Evolutionary conservation across 2,888 invertebrate species (phyloP).

Genomic region (Melipona beecheii): DNA sequence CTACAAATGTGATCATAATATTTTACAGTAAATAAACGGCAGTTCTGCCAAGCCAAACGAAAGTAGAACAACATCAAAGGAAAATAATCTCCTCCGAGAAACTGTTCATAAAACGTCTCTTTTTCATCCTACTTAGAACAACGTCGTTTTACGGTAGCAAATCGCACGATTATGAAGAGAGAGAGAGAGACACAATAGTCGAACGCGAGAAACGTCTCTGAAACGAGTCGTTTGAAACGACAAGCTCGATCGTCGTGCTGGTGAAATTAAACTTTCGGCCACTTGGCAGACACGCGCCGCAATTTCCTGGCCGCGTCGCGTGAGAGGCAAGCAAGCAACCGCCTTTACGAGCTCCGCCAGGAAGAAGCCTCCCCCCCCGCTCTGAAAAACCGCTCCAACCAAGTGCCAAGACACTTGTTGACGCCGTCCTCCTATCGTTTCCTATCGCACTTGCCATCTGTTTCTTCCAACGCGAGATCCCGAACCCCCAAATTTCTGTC

Average conservation of each 20-base stretch:
- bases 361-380: constrained; percentile 22
- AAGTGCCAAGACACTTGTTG: constrained; percentile 77
- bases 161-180: constrained; percentile 14
- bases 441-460: constrained; percentile 9
- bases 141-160: background rate
- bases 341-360: constrained; percentile 48
- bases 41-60: background rate
- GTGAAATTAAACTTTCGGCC: constrained; percentile 34
- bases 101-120: background rate
- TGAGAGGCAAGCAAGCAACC: constrained; percentile 28
- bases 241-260: constrained; percentile 20
- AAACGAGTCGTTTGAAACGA: constrained; percentile 24
- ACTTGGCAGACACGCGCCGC: constrained; percentile 32
- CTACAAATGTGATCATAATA: background rate
- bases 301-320: constrained; percentile 53
- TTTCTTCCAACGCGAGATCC: constrained; percentile 4
- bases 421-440: constrained; percentile 31
- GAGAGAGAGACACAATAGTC: background rate
- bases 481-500: background rate
- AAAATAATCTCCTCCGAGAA: background rate
- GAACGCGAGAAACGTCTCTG: background rate
- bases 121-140: background rate
- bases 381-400: constrained; percentile 54
- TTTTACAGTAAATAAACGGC: background rate
- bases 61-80: background rate